Evolutionary conservation across 2,888 invertebrate species (phyloP), one percentile per base, ranked within the genome.

Genomic region (Amiota mariae): DNA sequence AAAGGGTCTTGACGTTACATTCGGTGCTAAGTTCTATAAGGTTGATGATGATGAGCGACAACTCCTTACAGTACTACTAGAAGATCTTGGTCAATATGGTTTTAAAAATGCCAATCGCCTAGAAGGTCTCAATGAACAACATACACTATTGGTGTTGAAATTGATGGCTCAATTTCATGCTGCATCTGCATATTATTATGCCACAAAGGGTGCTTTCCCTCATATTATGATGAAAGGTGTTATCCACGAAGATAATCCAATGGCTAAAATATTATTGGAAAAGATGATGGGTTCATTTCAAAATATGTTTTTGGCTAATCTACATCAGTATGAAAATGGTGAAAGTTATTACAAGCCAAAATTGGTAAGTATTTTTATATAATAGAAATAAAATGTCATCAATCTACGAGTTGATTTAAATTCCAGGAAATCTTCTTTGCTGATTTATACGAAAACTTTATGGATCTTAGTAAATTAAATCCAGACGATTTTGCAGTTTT

Each of bases 151-250:
- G 6, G 87, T 82, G 0, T 78, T 89, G 8, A 68, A 72, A 8
- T 73, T 64, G 2, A 68, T 89, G 71, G 89, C 90, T 2, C 82
- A 89, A 73, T 89, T 86, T 72, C 89, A 89, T 81, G 90, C 89
- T 0, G 88, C 82, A 0, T 81, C 86, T 0, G 89, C 87, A 6
- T 77, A 77, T 15, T 78, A 81, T 11, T 79, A 75, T 11, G 82
- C 74, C 10, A 59, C 75, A 0, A 71, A 79, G 59, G 88, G 87
- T 10, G 73, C 76, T 1, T 87, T 81, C 70, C 51, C 75, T 0
- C 78, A 76, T 2, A 4, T 13, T 0, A 47, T 83, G 0, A 70
- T 67, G 20, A 18, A 66, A 6, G 80, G 80, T 11, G 47, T 75
- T 47, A 49, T 81, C 2, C 78, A 78, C 1, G 54, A 68, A 8